These are phyloP conservation scores for Corbicula japonica DNA, from an alignment of 2,888 invertebrate species.

Conservation along the genomic window DNA sequence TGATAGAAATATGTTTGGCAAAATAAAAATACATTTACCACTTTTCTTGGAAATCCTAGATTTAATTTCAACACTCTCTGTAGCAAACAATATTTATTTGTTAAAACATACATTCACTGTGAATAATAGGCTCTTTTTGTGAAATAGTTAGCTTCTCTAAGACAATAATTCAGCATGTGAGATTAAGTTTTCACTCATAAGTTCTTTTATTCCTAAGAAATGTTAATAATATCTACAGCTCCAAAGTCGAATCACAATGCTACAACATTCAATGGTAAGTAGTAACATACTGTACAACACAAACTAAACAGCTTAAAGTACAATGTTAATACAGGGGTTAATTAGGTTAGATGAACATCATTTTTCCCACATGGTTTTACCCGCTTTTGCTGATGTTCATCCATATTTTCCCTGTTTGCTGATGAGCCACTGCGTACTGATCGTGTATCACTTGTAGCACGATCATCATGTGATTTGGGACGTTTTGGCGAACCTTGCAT, in stretches of 20 bases:
- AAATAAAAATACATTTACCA: too few relatives aligned
- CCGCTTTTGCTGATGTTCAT: constrained; percentile 74
- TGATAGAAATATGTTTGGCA: too few relatives aligned
- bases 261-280: too few relatives aligned
- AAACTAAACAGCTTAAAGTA: constrained; percentile 6
- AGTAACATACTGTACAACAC: too few relatives aligned
- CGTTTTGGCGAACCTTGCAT: constrained; percentile 72
- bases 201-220: too few relatives aligned
- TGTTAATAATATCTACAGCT: too few relatives aligned
- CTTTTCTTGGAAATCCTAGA: constrained; percentile 15
- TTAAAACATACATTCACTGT: too few relatives aligned
- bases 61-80: constrained; percentile 31
- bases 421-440: constrained; percentile 42
- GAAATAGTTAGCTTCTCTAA: too few relatives aligned
- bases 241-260: too few relatives aligned
- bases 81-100: constrained; percentile 5
- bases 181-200: too few relatives aligned
- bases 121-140: too few relatives aligned
- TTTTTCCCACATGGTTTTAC: constrained; percentile 39
- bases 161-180: too few relatives aligned
- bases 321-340: constrained; percentile 31
- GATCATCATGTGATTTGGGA: constrained; percentile 77
- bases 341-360: constrained; percentile 11
- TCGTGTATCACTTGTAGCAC: constrained; percentile 69
- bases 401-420: constrained; percentile 60